Evolutionary conservation across 1,140 invertebrate species (phyloP), one percentile per base, ranked within the genome.

Genomic region (Zaprionus lachaisei): DNA sequence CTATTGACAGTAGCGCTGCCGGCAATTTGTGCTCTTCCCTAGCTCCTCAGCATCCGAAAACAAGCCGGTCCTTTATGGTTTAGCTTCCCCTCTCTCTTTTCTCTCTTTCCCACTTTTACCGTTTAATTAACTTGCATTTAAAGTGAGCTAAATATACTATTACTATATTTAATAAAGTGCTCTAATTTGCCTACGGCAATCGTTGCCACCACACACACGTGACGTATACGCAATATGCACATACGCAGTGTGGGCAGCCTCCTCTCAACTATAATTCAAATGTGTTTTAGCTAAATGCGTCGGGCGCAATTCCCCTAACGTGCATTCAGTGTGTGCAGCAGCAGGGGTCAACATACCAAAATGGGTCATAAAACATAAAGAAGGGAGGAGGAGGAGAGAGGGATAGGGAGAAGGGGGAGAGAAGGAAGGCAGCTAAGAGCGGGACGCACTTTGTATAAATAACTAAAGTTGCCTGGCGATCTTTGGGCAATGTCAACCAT

Each of bases 61-160:
- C 15, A 6, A 5, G 38, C 9, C 17, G 20, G 3, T 47, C 24
- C 14, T 20, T 4, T 28, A 28, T 28, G 26, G 6, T 7, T 28
- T 0, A 7, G 6, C 26, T 28, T 1, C 31, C 31, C 2, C 9
- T 31, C 31, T 34, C 9, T 11, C 31, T 3, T 7, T 6, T n/a
- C 41, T 17, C 41, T n/a, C n/a, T 11, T 17, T 7, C n/a, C 41
- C 41, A 9, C 28, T 31, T 31, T 76, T 79, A 63, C 58, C 66
- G 24, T 71, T 77, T 87, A 82, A 87, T 86, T 80, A 82, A 69
- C 79, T 78, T 47, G 71, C 58, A 72, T 72, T 60, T 71, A 22
- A 31, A 49, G 69, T 69, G 44, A 76, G 58, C 49, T 57, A 12
- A 41, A 34, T 54, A 44, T 24, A 61, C 47, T 17, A 11, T 17